Conservation (phyloP, 2,113 vertebrate genomes). For the Prunella fulvescens region DNA sequence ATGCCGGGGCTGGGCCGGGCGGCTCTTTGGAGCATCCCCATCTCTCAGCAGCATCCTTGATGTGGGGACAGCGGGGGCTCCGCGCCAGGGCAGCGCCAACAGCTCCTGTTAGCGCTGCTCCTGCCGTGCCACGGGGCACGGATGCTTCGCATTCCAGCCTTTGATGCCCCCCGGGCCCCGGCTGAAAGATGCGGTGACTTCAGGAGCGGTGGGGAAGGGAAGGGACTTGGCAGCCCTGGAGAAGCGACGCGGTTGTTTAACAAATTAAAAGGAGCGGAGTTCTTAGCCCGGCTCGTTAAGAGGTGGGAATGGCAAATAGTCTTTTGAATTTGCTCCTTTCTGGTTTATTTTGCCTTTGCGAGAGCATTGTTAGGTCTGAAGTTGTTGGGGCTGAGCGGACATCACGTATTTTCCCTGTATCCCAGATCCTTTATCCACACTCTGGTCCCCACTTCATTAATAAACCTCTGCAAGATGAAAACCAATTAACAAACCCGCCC, state of each 20-base stretch:
- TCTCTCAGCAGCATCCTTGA: slow-evolving; percentile 56
- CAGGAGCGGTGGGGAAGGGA: background rate
- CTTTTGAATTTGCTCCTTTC: background rate
- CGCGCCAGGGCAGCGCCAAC: slow-evolving; percentile 42
- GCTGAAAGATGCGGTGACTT: slow-evolving; percentile 18
- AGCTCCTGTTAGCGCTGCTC: slow-evolving; percentile 70
- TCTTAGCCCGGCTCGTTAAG: background rate
- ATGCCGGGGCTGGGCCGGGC: background rate
- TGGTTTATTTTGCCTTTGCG: background rate
- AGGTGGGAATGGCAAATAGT: background rate
- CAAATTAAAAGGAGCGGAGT: background rate
- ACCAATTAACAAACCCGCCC: background rate
- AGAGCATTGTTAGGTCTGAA: background rate
- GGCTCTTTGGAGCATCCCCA: background rate
- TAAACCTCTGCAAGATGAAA: background rate
- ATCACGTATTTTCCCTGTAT: fast-evolving
- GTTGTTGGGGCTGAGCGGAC: background rate
- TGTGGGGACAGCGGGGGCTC: background rate
- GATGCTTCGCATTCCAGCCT: slow-evolving; percentile 73
- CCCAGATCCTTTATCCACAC: background rate
- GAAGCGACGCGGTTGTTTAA: fast-evolving
- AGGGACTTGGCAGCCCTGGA: background rate
- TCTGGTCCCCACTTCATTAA: background rate
- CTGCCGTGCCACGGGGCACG: slow-evolving; percentile 8
- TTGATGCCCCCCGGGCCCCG: slow-evolving; percentile 54